Evolutionary conservation across 2,888 invertebrate genomes (phyloP), one percentile per base, ranked within the genome.

Genomic region (Aproaerema taeniolella): DNA sequence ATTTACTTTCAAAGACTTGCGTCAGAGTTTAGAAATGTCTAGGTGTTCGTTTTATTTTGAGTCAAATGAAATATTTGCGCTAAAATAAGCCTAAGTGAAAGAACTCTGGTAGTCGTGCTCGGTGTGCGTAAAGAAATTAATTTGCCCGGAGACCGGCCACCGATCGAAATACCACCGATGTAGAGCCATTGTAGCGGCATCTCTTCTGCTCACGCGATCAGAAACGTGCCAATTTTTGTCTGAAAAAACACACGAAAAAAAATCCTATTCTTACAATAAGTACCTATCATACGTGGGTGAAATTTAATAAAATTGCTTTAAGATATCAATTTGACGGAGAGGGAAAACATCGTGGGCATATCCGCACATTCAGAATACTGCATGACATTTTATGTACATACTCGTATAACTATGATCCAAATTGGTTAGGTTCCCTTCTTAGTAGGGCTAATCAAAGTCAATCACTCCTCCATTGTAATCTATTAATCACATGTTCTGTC

Each of bases 1-100:
- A 68, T 61, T 67, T 61, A 64, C 61, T 56, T 55, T 52, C 52
- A 52, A 49, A 55, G 57, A 63, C 57, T 61, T 68, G 63, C 67
- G 69, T 66, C 67, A 67, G 45, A 57, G 58, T 50, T 53, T 47
- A 53, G 55, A 55, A 52, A 49, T 52, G 41, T 34, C 26, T 39
- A 30, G 37, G n/a, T n/a, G n/a, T 43, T 40, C 17, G 7, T 36
- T 41, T 31, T 17, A 31, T 26, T 31, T 36, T 28, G 29, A 35
- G 31, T 32, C 35, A 30, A 17, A 35, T 41, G 38, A 43, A 41
- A 36, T 41, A 45, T 35, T 35, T 9, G 17, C 15, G 16, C 28
- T 39, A 26, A 45, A 47, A 43, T 30, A 9, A 31, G 34, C 24
- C 24, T 44, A 36, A 46, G 43, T 34, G 36, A 38, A 38, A 46